Evolutionary conservation across 2,888 invertebrate species (phyloP).

Genomic region (Ceraclea dissimilis): DNA sequence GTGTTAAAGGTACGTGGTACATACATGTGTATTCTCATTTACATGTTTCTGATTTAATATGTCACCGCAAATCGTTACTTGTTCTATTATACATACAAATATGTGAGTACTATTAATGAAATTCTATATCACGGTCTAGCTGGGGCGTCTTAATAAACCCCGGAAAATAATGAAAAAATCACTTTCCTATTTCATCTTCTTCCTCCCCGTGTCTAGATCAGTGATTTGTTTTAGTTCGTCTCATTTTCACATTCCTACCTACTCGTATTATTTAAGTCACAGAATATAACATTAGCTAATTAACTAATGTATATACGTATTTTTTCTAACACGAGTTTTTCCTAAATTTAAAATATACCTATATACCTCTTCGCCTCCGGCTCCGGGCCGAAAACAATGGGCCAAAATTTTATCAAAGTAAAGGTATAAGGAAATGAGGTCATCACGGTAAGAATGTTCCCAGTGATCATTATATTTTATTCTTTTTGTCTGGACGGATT

Average conservation of each 20-base stretch:
- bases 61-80: too few relatives aligned
- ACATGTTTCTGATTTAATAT: too few relatives aligned
- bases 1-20: too few relatives aligned
- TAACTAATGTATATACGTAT: not conserved
- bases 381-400: constrained; percentile 16
- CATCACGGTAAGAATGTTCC: too few relatives aligned
- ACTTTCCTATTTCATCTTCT: not conserved
- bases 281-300: not conserved
- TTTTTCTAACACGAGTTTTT: not conserved
- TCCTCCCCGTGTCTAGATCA: not conserved
- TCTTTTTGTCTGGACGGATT: too few relatives aligned
- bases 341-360: constrained; percentile 16
- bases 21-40: too few relatives aligned
- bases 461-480: too few relatives aligned
- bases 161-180: not conserved
- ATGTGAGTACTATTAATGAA: too few relatives aligned
- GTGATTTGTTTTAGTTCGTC: too few relatives aligned
- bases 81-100: too few relatives aligned
- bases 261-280: not conserved
- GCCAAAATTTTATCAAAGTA: constrained; percentile 11
- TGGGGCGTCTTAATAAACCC: too few relatives aligned
- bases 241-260: not conserved
- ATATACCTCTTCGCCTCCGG: not conserved
- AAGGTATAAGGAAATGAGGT: constrained; percentile 13
- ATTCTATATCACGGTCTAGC: too few relatives aligned